These are phyloP conservation scores for Prorops nasuta DNA, from an alignment of 1,140 invertebrate genomes.

Conservation along the genomic window DNA sequence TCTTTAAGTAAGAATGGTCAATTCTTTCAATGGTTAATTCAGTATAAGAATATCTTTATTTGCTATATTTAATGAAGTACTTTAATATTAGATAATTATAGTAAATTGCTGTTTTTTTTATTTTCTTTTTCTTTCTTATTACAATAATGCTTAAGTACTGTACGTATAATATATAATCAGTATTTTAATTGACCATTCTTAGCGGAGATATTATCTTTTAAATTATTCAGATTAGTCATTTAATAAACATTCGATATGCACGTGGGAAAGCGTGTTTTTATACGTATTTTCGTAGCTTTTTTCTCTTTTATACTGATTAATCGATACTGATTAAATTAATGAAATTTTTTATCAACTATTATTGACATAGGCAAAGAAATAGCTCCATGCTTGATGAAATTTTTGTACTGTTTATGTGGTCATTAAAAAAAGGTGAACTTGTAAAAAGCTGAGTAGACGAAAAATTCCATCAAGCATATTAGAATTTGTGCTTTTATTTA, in stretches of 20 bases:
- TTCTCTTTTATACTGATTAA: slow-evolving; percentile 44
- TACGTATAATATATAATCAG: too few relatives aligned
- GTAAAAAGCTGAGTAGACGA: slow-evolving; percentile 21
- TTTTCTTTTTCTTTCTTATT: too few relatives aligned
- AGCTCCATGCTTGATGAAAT: slow-evolving; percentile 31
- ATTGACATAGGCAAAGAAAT: slow-evolving; percentile 39
- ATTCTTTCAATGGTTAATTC: slow-evolving; percentile 10
- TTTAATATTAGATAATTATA: too few relatives aligned
- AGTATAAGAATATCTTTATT: too few relatives aligned
- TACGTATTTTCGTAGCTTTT: slow-evolving; percentile 22
- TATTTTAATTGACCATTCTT: slow-evolving; percentile 31
- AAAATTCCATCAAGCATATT: slow-evolving; percentile 34
- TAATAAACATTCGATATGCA: slow-evolving; percentile 35
- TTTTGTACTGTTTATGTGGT: slow-evolving; percentile 10
- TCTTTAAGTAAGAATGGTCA: slow-evolving; percentile 26
- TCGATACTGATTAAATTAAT: slow-evolving; percentile 54
- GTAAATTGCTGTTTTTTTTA: too few relatives aligned
- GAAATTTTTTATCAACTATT: slow-evolving; percentile 32
- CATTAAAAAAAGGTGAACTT: slow-evolving; percentile 18
- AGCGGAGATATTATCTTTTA: slow-evolving; percentile 14
- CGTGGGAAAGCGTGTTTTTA: slow-evolving; percentile 37
- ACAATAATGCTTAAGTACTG: too few relatives aligned
- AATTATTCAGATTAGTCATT: slow-evolving; percentile 20
- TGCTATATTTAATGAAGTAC: too few relatives aligned
- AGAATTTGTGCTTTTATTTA: slow-evolving; percentile 42